Evolutionary conservation across 2,888 invertebrate species (phyloP).

Genomic region (Cataglyphis cursor): DNA sequence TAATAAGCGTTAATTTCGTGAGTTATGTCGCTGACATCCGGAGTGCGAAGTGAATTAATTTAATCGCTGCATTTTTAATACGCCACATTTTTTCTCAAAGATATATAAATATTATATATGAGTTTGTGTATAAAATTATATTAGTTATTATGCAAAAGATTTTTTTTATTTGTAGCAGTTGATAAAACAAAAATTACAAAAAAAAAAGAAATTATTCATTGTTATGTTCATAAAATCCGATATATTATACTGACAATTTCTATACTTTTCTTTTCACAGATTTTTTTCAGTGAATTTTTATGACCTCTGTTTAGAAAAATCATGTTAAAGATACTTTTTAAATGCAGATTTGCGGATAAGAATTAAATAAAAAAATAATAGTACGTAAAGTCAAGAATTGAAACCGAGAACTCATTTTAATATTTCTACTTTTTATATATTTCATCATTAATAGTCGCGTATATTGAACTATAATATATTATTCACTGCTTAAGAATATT

Average conservation of each 20-base stretch:
- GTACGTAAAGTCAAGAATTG: not conserved
- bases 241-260: not conserved
- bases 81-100: not conserved
- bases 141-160: not conserved
- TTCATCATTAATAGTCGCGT: not conserved
- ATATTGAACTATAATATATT: not conserved
- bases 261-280: not conserved
- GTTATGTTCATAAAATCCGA: not conserved
- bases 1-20: slow-evolving; percentile 12
- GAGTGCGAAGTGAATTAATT: slow-evolving; percentile 3
- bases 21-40: not conserved
- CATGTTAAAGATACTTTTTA: slow-evolving; percentile 28
- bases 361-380: slow-evolving; percentile 49
- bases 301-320: slow-evolving; percentile 36
- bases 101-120: not conserved
- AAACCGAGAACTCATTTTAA: not conserved
- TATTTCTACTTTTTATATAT: not conserved
- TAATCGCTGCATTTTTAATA: not conserved
- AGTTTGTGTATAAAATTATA: not conserved
- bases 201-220: not conserved
- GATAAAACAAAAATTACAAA: not conserved
- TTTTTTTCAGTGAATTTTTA: slow-evolving; percentile 37
- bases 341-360: slow-evolving; percentile 46
- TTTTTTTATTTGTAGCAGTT: not conserved
- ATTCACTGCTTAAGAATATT: not conserved